Percentiles rank a stretch among this genome's conserved stretches.
Conservation (phyloP, 2,113 vertebrate genomes). For the Diphyllodes magnificus region DNA sequence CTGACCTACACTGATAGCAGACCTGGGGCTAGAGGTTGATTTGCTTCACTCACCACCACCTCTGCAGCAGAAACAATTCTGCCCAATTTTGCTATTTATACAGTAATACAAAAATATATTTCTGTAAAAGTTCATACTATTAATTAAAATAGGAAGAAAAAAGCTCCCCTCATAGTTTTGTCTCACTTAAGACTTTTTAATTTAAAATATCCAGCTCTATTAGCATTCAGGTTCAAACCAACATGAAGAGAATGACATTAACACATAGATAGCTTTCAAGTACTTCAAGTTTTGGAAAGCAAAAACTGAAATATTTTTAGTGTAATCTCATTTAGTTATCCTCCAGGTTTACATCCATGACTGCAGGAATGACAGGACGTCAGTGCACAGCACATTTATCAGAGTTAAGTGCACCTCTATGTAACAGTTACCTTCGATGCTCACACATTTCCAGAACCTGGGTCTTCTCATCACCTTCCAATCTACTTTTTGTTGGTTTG, state of each 20-base stretch:
- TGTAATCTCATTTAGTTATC: not conserved
- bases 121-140: not conserved
- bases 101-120: not conserved
- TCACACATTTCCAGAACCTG: constrained; percentile 54
- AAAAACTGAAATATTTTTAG: not conserved
- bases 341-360: not conserved
- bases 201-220: not conserved
- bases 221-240: not conserved
- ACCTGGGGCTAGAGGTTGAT: not conserved
- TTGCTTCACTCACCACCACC: not conserved
- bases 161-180: not conserved
- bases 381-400: not conserved
- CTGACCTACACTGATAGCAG: not conserved
- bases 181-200: not conserved
- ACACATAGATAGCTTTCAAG: not conserved
- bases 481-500: not conserved
- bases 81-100: not conserved
- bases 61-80: not conserved
- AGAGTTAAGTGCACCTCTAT: not conserved
- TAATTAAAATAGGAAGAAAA: not conserved
- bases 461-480: constrained; percentile 11
- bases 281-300: not conserved
- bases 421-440: constrained; percentile 58
- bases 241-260: not conserved
- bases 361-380: not conserved